Evolutionary conservation across 2,113 vertebrate species (phyloP), one percentile per base, ranked within the genome.

Genomic region (Peromyscus polionotus): DNA sequence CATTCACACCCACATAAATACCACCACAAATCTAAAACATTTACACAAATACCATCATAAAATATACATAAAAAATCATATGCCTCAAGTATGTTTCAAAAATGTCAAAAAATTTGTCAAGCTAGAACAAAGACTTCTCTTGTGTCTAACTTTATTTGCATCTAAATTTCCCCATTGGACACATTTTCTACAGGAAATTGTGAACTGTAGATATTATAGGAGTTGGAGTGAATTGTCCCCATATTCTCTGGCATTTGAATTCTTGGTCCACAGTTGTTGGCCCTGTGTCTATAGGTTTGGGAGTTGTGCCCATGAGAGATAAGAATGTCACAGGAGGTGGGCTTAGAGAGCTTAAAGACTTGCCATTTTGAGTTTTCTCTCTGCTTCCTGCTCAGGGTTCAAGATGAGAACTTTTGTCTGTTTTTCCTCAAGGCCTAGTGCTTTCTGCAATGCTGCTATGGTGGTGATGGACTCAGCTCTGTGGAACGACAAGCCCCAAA

Each of bases 71-170:
- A 51, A 87, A 84, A 26, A 17, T 31, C 42, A 13, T 79, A 68
- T 61, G 14, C 6, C 72, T 36, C 63, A 95, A 65, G 81, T 39
- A 84, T 42, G 70, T 86, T 96, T 91, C 42, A 95, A 84, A 59
- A 59, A 80, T 84, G 31, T 59, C 24, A 88, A 39, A 61, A 61
- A 73, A 72, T 59, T 61, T 70, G 89, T 51, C 68, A 89, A 81
- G 16, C n/a, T 33, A 59, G 28, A 88, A 72, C 3, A 31, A 3
- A 76, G 8, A 5, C 19, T 77, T 93, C 26, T 93, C 45, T 79
- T 90, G 4, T 36, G 4, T 80, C 24, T 79, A 95, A 61, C 4
- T 85, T 94, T n/a, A 80, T 67, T 94, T 75, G 31, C 87, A 80
- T 81, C 11, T 45, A 87, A 14, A 67, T 90, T 86, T 93, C 39